Evolutionary conservation across 2,797 vertebrate genomes (phyloP).

Genomic region (Macropodus opercularis): DNA sequence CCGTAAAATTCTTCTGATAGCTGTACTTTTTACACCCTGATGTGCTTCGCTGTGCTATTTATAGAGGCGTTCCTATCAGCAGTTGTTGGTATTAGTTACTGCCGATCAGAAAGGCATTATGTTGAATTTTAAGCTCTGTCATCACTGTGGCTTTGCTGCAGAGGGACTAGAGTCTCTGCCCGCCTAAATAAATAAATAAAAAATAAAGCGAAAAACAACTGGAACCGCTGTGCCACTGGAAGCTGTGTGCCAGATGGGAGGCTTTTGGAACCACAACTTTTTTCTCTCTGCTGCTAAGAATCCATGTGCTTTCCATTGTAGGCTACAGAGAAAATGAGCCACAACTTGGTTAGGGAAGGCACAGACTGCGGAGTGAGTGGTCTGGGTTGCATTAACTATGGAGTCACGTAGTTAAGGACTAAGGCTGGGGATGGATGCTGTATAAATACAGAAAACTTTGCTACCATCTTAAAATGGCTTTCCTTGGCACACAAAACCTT

Average conservation of each 20-base stretch:
- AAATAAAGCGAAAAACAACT: constrained; percentile 36
- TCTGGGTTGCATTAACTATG: constrained; percentile 77
- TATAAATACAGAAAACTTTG: constrained; percentile 46
- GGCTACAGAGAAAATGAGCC: constrained; percentile 68
- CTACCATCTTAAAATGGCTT: constrained; percentile 40
- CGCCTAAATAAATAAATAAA: constrained; percentile 30
- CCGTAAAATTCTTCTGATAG: constrained; percentile 31
- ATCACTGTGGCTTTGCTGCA: constrained; percentile 28
- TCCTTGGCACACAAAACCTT: constrained; percentile 23
- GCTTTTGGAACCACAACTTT: constrained; percentile 69
- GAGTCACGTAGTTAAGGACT: constrained; percentile 54
- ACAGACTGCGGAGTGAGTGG: constrained; percentile 50
- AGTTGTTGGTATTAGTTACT: constrained; percentile 23
- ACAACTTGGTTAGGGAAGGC: constrained; percentile 54
- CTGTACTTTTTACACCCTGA: constrained; percentile 23
- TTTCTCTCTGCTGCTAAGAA: constrained; percentile 56
- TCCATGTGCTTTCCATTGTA: constrained; percentile 80
- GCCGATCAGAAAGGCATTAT: constrained; percentile 29
- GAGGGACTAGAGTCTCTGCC: constrained; percentile 14
- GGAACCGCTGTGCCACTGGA: constrained; percentile 50
- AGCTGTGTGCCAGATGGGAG: constrained; percentile 72
- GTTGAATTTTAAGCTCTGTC: constrained; percentile 24
- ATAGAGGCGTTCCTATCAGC: constrained; percentile 16
- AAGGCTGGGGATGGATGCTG: constrained; percentile 43
- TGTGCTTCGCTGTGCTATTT: constrained; percentile 7